Percentiles rank a stretch among this genome's conserved stretches.
Evolutionary conservation across 1,140 invertebrate genomes (phyloP).

Genomic region (Nomia melanderi): DNA sequence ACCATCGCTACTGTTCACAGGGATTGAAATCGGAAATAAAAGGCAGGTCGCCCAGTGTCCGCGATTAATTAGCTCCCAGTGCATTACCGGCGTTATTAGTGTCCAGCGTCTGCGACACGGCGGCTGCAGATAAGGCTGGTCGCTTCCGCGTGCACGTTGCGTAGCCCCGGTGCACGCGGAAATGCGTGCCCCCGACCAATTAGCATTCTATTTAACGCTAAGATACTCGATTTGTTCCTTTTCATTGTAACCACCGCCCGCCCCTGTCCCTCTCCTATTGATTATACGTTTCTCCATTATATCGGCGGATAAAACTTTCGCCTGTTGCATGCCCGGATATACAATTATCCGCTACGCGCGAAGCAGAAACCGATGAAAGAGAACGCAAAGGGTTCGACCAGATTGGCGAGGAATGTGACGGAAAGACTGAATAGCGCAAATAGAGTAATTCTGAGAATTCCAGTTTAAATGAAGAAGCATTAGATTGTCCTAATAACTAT

Average conservation of each 20-base stretch:
- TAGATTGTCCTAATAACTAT: too few species aligned
- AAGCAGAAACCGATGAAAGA: too few species aligned
- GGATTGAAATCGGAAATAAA: not conserved
- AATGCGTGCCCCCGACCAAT: not conserved
- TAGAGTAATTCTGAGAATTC: too few species aligned
- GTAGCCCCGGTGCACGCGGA: not conserved
- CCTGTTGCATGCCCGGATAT: not conserved
- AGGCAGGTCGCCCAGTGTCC: not conserved
- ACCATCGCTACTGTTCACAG: not conserved
- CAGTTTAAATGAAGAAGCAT: too few species aligned
- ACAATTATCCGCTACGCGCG: not conserved
- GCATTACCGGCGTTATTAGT: constrained; percentile 1
- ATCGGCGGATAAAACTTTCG: not conserved
- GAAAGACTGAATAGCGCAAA: too few species aligned
- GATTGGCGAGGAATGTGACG: too few species aligned
- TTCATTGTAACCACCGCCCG: not conserved
- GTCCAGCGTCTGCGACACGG: not conserved
- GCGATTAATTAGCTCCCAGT: not conserved
- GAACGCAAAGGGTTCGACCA: too few species aligned
- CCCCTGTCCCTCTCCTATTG: not conserved
- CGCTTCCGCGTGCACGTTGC: not conserved
- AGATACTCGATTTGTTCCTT: not conserved
- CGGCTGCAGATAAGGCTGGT: not conserved
- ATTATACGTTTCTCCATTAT: not conserved
- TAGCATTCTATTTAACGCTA: not conserved